phyloP scores from a whole-genome alignment of 2,113 vertebrate species.

The Centropus unirufus region DNA sequence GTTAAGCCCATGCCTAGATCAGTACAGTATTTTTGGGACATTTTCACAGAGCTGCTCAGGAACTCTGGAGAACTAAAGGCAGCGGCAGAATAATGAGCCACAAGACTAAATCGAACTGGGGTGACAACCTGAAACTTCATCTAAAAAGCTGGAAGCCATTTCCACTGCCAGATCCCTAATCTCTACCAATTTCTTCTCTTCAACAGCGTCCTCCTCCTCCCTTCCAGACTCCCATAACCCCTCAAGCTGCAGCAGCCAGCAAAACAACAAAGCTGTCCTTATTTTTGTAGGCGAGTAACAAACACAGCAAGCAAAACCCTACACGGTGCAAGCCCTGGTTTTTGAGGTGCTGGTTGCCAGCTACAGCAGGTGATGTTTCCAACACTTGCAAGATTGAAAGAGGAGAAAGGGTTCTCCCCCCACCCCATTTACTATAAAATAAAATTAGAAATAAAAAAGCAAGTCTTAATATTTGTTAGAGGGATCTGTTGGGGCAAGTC shows the following conservation, averaged over 20 bases:
- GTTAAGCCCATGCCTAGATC: not conserved
- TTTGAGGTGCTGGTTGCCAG: not conserved
- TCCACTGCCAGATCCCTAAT: not conserved
- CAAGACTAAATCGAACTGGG: not conserved
- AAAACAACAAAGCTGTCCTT: not conserved
- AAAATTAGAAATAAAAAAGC: not conserved
- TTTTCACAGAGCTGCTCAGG: not conserved
- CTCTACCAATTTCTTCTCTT: not conserved
- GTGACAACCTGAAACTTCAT: not conserved
- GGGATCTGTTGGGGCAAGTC: too few relatives aligned
- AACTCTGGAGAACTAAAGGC: not conserved
- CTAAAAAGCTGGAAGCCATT: not conserved
- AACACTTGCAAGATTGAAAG: not conserved
- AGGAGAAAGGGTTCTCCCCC: not conserved
- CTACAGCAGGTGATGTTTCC: not conserved
- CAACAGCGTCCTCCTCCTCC: not conserved
- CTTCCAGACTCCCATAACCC: not conserved
- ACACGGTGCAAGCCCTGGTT: not conserved
- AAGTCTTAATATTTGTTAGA: not conserved
- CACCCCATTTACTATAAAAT: not conserved
- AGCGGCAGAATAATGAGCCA: not conserved
- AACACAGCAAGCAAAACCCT: not conserved
- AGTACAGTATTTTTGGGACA: fast-evolving
- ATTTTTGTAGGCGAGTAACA: not conserved
- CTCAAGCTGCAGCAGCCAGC: not conserved